A percentile compares a stretch with the other conserved stretches of the same genome.
Evolutionary conservation across 2,113 vertebrate species (phyloP).

Genomic region (Ginglymostoma cirratum): DNA sequence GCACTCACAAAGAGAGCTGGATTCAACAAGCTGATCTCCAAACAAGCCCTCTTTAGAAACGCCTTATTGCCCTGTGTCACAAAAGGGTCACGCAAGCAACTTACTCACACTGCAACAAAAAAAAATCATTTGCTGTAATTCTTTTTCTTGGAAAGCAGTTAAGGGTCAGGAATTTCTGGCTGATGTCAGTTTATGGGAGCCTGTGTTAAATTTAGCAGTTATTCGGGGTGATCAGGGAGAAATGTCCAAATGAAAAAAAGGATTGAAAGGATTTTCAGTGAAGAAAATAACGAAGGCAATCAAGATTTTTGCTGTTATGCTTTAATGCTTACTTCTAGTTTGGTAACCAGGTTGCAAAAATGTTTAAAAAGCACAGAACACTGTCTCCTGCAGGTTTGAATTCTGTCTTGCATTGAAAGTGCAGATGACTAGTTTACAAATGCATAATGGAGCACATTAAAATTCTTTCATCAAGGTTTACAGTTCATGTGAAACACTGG

Average conservation of each 20-base stretch:
- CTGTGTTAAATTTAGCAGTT: neutral
- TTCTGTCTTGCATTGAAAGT: neutral
- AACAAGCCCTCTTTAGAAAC: neutral
- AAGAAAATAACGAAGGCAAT: neutral
- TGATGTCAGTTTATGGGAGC: neutral
- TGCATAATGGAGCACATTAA: neutral
- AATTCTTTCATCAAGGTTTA: neutral
- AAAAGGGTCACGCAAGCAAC: neutral
- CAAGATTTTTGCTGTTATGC: neutral
- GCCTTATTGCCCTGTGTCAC: neutral
- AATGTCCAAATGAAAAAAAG: neutral
- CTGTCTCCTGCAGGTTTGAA: neutral
- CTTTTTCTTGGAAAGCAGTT: neutral
- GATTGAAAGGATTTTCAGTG: neutral
- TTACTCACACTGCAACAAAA: neutral
- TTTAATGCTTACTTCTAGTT: neutral
- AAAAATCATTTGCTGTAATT: neutral
- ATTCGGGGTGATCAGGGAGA: neutral
- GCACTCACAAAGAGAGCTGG: conserved; percentile 61
- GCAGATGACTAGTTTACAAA: neutral
- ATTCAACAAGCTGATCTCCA: conserved; percentile 42
- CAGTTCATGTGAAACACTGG: neutral
- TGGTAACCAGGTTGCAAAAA: neutral
- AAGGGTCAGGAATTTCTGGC: neutral
- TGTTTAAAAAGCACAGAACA: neutral